A percentile compares a stretch with the other conserved stretches of the same genome.
Conservation (phyloP, 2,888 invertebrate species). For the Lysandra bellargus region DNA sequence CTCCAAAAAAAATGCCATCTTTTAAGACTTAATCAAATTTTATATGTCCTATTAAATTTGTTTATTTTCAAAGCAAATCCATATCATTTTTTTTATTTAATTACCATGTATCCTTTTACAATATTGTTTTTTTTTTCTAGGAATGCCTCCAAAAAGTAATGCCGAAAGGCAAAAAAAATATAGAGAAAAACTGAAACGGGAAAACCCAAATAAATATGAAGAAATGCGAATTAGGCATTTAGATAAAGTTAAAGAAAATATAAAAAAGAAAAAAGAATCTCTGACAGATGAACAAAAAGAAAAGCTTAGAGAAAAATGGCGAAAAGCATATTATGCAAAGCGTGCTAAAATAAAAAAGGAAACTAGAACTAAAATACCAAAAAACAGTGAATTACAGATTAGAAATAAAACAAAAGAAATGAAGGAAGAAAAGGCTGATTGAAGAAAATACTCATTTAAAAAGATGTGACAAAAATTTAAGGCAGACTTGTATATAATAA, state of each 20-base stretch:
- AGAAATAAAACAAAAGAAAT: too few species aligned
- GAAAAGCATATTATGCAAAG: background rate
- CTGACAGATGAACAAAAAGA: background rate
- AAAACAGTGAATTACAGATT: too few species aligned
- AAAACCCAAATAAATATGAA: background rate
- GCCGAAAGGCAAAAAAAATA: conserved; percentile 2
- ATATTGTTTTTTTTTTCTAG: background rate
- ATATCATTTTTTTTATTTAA: too few species aligned
- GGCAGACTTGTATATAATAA: background rate
- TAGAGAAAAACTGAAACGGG: background rate
- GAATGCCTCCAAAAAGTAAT: background rate
- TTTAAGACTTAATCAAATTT: too few species aligned
- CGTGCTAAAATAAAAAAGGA: background rate
- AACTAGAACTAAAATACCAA: too few species aligned
- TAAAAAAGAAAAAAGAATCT: background rate
- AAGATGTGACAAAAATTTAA: background rate
- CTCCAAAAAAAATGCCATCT: too few species aligned
- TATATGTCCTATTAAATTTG: too few species aligned
- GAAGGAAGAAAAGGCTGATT: background rate
- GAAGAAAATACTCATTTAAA: background rate
- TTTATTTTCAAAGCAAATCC: too few species aligned
- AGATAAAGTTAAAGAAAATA: background rate
- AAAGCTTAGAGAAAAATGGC: background rate
- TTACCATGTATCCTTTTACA: background rate
- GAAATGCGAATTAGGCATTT: background rate